Base-by-base conservation (phyloP, 1,140 invertebrate genomes). In the Pteromalus puparum region DNA sequence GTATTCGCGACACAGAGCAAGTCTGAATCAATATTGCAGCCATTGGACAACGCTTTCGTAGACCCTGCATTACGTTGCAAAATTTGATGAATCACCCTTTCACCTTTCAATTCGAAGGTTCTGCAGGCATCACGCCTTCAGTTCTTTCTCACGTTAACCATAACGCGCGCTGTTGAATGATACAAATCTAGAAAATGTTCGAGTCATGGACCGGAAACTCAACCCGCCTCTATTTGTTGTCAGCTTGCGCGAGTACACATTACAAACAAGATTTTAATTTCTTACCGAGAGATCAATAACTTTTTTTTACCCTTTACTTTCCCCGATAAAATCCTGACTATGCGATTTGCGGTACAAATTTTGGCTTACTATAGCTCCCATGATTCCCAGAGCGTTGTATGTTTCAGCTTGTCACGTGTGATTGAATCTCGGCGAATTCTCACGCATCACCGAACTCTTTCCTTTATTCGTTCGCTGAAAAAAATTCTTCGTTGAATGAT, bases 181-280 rank as follows among this genome's bases (percentile, higher is more conserved):
- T 83, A 72, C 61, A 61, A 77, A 82, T 46, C 74, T 46, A n/a
- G 7, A 2, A 73, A 84, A 84, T 67, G 18, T 65, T 53, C 72
- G 42, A 83, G 76, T 84, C 83, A 84, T 80, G 30, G 21, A 3
- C n/a, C 67, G 76, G 34, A 73, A 84, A 73, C 72, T 74, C 65
- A 42, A 74, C 24, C 28, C 30, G 26, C 77, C 67, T 46, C 28
- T 72, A 72, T 72, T 77, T 53, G 30, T 70, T 74, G 34, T 34
- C 1, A 12, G 46, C 75, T 26, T 12, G 0, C 75, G 12, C 18
- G 34, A 15, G 38, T 61, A 30, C 61, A 38, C n/a, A 80, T 79
- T 73, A 80, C 77, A 84, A 80, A 80, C 77, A 65, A 53, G 77
- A 73, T 80, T 84, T 74, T 80, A 61, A 84, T 84, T 80, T 61